Evolutionary conservation across 2,113 vertebrate genomes (phyloP).

Genomic region (Laticauda laticaudata): DNA sequence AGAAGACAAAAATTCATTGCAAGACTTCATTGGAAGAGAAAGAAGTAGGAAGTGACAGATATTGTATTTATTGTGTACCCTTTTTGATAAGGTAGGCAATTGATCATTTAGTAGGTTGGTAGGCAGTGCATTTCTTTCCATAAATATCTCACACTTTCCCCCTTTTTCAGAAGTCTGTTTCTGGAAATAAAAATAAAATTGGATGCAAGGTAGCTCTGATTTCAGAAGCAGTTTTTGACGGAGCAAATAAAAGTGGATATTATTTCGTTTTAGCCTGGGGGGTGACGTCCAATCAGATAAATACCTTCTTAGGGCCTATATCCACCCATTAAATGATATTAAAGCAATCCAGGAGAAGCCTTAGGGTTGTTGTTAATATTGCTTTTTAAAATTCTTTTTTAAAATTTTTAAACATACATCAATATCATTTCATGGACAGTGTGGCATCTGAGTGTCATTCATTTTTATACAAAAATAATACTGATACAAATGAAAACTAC

Average conservation of each 20-base stretch:
- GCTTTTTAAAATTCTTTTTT: neutral
- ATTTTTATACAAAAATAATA: too few species aligned
- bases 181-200: neutral
- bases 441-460: too few species aligned
- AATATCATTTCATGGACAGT: too few species aligned
- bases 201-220: conserved; percentile 6
- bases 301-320: neutral
- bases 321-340: neutral
- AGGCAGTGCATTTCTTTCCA: neutral
- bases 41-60: too few species aligned
- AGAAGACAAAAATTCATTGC: neutral
- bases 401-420: too few species aligned
- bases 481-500: too few species aligned
- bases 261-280: neutral
- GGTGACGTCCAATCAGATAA: neutral
- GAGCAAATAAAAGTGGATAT: neutral
- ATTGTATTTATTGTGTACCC: neutral
- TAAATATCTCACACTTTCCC: neutral
- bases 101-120: neutral
- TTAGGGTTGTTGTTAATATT: neutral
- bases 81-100: neutral
- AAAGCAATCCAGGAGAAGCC: neutral
- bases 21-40: neutral
- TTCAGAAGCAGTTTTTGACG: conserved; percentile 16
- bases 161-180: neutral